Conservation (phyloP, 1,140 invertebrate species). For the Mya arenaria region DNA sequence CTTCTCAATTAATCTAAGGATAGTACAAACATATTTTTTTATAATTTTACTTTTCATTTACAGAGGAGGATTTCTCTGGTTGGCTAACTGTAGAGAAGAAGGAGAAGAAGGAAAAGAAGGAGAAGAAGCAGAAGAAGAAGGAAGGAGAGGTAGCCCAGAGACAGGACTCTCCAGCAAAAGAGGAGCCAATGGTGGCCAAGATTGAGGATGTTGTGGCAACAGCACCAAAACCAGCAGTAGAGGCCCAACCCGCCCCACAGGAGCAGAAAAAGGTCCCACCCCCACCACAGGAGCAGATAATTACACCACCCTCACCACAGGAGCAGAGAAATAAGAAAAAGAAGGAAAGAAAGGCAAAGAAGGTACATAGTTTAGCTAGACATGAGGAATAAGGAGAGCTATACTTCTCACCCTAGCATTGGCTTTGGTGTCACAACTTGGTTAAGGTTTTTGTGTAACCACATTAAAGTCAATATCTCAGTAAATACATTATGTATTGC, state of each 20-base stretch:
- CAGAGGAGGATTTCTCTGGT: conserved; percentile 13
- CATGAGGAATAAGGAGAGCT: too few relatives aligned
- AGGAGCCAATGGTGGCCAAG: conserved; percentile 29
- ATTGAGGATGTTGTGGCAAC: background rate
- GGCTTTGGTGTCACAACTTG: background rate
- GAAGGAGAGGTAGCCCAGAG: conserved; percentile 1
- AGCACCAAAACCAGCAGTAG: background rate
- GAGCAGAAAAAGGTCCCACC: too few relatives aligned
- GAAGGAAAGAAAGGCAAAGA: conserved; percentile 52
- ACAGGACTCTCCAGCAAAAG: conserved; percentile 11
- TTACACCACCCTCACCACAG: conserved; percentile 17
- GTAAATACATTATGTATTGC: too few relatives aligned
- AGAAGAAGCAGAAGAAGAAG: conserved; percentile 45
- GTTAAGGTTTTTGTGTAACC: too few relatives aligned
- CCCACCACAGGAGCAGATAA: conserved; percentile 36
- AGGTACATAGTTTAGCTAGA: conserved; percentile 12
- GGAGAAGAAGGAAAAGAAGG: conserved; percentile 48
- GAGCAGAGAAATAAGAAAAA: conserved; percentile 46
- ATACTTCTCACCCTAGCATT: too few relatives aligned
- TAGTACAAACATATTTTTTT: too few relatives aligned
- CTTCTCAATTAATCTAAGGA: too few relatives aligned
- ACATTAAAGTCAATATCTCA: too few relatives aligned
- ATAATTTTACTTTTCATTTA: too few relatives aligned
- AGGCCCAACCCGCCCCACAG: background rate
- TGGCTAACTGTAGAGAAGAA: conserved; percentile 50